phyloP scores from a whole-genome alignment of 2,888 invertebrate species.

The Acleris holmiana region DNA sequence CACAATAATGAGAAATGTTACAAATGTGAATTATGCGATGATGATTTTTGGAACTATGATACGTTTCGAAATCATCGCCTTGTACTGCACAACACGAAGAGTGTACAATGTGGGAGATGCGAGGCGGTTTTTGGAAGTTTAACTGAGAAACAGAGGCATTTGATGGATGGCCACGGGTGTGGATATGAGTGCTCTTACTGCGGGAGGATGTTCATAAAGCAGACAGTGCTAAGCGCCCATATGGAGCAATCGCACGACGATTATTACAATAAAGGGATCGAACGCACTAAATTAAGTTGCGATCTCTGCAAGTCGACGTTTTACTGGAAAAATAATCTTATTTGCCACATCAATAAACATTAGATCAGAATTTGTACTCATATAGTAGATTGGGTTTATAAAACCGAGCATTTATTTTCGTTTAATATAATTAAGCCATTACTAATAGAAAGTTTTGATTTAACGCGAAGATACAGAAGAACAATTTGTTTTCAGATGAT shows the following conservation, averaged over 20 bases:
- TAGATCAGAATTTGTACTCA: neutral
- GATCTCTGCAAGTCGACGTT: slow-evolving; percentile 14
- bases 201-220: neutral
- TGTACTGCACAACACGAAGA: neutral
- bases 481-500: slow-evolving; percentile 36
- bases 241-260: neutral
- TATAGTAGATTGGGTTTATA: neutral
- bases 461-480: slow-evolving; percentile 34
- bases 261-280: slow-evolving; percentile 4
- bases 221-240: neutral
- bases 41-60: slow-evolving; percentile 7
- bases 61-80: slow-evolving; percentile 3
- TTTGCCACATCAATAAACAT: slow-evolving; percentile 14
- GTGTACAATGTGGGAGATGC: slow-evolving; percentile 5
- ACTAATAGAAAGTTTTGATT: slow-evolving; percentile 7
- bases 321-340: slow-evolving; percentile 17
- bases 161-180: neutral
- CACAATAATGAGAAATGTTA: slow-evolving; percentile 9
- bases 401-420: neutral
- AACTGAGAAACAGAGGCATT: neutral
- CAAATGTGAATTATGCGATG: slow-evolving; percentile 6
- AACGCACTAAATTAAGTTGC: neutral
- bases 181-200: slow-evolving; percentile 2
- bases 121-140: neutral
- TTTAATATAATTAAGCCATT: neutral